These are phyloP conservation scores for Tinea trinotella DNA, from an alignment of 2,888 invertebrate species.

Conservation along the genomic window DNA sequence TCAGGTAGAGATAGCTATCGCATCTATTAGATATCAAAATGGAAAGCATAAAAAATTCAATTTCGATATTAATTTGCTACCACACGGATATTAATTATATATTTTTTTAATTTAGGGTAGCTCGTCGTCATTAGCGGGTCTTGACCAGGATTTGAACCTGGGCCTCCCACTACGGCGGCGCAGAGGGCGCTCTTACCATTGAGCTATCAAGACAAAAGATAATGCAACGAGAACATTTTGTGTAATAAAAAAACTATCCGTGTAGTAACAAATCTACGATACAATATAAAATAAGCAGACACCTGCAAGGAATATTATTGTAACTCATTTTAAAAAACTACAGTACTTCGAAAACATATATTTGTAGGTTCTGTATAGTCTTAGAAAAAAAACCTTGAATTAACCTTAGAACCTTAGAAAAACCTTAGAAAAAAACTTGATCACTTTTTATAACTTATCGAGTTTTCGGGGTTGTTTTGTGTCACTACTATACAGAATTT, in stretches of 20 bases:
- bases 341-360: too few species aligned
- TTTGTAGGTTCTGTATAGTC: too few species aligned
- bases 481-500: too few species aligned
- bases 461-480: too few species aligned
- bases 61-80: neutral
- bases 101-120: slow-evolving; percentile 24
- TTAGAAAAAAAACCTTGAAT: too few species aligned
- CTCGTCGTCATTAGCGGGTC: slow-evolving; percentile 51
- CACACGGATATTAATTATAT: neutral
- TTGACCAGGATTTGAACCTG: slow-evolving; percentile 72
- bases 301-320: too few species aligned
- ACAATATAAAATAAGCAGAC: too few species aligned
- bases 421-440: too few species aligned
- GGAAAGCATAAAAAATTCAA: neutral
- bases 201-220: slow-evolving; percentile 70
- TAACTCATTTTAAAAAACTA: too few species aligned
- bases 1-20: slow-evolving; percentile 15
- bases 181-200: slow-evolving; percentile 66
- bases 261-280: neutral
- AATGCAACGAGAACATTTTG: slow-evolving; percentile 37
- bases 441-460: too few species aligned
- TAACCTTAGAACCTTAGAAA: too few species aligned
- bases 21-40: slow-evolving; percentile 7
- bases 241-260: neutral
- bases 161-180: slow-evolving; percentile 45